Evolutionary conservation across 2,888 invertebrate genomes (phyloP), one percentile per base, ranked within the genome.

Genomic region (Drosophila nr. medialis): DNA sequence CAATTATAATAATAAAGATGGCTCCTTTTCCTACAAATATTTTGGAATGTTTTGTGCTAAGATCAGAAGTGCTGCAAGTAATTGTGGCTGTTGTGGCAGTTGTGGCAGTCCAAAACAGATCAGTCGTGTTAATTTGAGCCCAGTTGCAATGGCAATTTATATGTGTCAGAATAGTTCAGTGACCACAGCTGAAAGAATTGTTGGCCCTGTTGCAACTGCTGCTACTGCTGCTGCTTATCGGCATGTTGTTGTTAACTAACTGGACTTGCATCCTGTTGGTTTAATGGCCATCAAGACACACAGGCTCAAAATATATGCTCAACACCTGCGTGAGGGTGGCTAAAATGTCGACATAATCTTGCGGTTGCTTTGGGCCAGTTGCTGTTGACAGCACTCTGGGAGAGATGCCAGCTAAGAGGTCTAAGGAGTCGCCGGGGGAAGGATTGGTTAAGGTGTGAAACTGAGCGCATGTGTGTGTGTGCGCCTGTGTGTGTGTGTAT

Each of bases 261-360:
- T 27, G 18, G 27, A 34, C 15, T 18, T 55, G 54, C 38, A 27
- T 55, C 11, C 50, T 61, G 65, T 61, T 63, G 63, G 30, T 30
- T 42, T 66, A 59, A 59, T 61, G 58, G 63, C 50, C 66, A 75
- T 64, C 60, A 71, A 61, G 63, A 1, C 30, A 60, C 65, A 60
- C 65, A 61, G 18, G 24, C 11, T 21, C 32, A 11, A 6, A 42
- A 45, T 24, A 24, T 21, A 10, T 21, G 29, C 48, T 5, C 40
- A 34, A 34, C 49, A 48, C 30, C 63, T 59, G 29, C 30, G 34
- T 38, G 24, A 15, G 45, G 24, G 45, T 24, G 45, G 13, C 63
- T 64, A 60, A 64, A 78, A 69, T 71, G 75, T 65, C 60, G 60
- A 61, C 42, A 65, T 74, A 82, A 72, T 77, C 59, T 83, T 77